Conservation (phyloP, 2,113 vertebrate genomes). For the Ivindomyrus marchei region DNA sequence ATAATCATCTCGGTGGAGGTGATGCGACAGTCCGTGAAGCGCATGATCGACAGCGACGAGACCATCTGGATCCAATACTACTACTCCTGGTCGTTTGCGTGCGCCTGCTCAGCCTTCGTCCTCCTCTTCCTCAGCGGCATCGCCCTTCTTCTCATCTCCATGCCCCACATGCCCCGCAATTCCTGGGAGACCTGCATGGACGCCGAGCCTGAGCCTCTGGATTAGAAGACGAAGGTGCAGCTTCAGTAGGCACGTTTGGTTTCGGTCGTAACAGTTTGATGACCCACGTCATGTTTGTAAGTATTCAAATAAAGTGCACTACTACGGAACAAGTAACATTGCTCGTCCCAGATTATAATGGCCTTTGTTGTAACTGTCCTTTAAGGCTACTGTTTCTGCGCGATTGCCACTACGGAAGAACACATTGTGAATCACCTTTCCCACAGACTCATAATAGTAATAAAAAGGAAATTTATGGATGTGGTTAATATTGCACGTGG, state of each 20-base stretch:
- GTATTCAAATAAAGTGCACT: not conserved
- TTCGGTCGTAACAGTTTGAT: not conserved
- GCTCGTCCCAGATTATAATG: not conserved
- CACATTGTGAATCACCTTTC: not conserved
- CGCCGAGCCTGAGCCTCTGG: slow-evolving; percentile 71
- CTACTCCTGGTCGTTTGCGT: slow-evolving; percentile 91
- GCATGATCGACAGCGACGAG: slow-evolving; percentile 89
- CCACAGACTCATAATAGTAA: not conserved
- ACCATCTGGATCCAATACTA: slow-evolving; percentile 82
- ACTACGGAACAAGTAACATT: too few relatives aligned
- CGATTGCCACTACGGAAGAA: not conserved
- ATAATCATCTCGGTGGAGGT: slow-evolving; percentile 89
- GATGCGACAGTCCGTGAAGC: slow-evolving; percentile 88
- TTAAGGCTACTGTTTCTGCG: not conserved
- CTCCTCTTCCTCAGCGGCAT: slow-evolving; percentile 84
- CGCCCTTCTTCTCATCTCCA: slow-evolving; percentile 76
- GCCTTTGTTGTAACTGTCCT: not conserved
- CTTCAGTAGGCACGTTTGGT: not conserved
- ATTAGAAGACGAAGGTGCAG: slow-evolving; percentile 37
- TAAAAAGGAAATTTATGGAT: not conserved
- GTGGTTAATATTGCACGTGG: not conserved
- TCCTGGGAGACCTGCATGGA: slow-evolving; percentile 99
- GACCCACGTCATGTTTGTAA: not conserved
- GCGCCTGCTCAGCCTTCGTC: slow-evolving; percentile 75
- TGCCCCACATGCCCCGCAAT: slow-evolving; percentile 92